Evolutionary conservation across 2,797 vertebrate genomes (phyloP).

Genomic region (Lemur catta): DNA sequence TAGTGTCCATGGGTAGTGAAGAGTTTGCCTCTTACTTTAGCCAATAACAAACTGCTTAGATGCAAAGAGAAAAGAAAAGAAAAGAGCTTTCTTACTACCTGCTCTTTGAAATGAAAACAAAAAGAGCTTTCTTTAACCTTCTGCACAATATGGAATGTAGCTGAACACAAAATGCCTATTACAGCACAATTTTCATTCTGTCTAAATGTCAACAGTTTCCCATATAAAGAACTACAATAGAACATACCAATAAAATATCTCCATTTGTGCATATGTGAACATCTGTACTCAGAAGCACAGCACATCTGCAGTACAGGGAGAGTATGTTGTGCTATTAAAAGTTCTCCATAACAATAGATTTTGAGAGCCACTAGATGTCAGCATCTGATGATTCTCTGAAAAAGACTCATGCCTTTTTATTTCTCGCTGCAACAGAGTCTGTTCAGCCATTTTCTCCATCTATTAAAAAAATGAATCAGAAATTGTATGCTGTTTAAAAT

Average conservation of each 20-base stretch:
- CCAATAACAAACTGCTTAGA: no score
- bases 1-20: no score
- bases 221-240: neutral
- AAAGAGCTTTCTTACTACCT: no score
- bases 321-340: neutral
- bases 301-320: neutral
- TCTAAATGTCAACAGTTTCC: neutral
- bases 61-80: no score
- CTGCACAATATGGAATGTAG: neutral
- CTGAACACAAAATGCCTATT: neutral
- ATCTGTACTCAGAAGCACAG: no score
- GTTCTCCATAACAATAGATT: no score
- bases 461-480: neutral
- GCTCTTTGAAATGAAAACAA: no score
- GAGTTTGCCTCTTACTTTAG: neutral
- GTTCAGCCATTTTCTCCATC: conserved; percentile 72
- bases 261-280: no score
- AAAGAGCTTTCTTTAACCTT: neutral
- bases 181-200: neutral
- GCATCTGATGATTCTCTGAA: neutral
- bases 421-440: neutral
- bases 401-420: neutral
- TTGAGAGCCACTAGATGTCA: conserved; percentile 79
- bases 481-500: neutral
- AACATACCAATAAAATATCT: neutral